Base-by-base conservation (phyloP, 1,140 invertebrate species). In the Ericerus pela region DNA sequence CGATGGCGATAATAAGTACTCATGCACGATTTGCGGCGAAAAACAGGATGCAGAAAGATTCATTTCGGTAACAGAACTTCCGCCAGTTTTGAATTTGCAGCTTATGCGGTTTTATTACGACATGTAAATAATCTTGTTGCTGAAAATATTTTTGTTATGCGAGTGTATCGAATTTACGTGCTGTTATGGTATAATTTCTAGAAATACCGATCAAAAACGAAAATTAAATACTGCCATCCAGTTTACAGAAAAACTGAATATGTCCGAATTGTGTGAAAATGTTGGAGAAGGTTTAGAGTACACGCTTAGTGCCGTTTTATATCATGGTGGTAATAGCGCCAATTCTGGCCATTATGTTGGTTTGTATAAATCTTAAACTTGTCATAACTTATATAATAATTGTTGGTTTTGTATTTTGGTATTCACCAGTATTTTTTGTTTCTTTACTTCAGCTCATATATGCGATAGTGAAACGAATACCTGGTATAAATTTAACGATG, bases 401-500 rank as follows among this genome's bases (percentile, higher is more conserved):
- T 33, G 8, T 33, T 33, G n/a, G 30, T 33, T 8, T 8, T n/a
- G 8, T n/a, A 33, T 33, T 33, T 33, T 33, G 30, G n/a, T 10
- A 33, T 33, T 33, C n/a, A 33, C 30, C 30, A 33, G 8, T 54
- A 1, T 43, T 24, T 16, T 53, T 29, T 54, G 31, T 61, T 29
- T 20, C 37, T 60, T 30, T 59, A 10, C 62, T 64, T 22, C 54
- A 71, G 77, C 78, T 30, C 74, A 79, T 60, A 78, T 80, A 31
- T 69, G 70, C 60, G 72, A 80, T 62, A 72, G 72, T 58, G 69
- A 69, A 16, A 65, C 69, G 8, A 75, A 73, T 4, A 70, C 73
- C 53, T 82, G 80, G 79, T 79, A 76, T 62, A 78, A 79, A 60
- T 82, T 82, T 61, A 83, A 82, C 66, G 81, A 84, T 64, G 80